A percentile compares a stretch with the other conserved stretches of the same genome.
phyloP scores from a whole-genome alignment of 2,797 vertebrate species.

The Pelochelys cantorii region DNA sequence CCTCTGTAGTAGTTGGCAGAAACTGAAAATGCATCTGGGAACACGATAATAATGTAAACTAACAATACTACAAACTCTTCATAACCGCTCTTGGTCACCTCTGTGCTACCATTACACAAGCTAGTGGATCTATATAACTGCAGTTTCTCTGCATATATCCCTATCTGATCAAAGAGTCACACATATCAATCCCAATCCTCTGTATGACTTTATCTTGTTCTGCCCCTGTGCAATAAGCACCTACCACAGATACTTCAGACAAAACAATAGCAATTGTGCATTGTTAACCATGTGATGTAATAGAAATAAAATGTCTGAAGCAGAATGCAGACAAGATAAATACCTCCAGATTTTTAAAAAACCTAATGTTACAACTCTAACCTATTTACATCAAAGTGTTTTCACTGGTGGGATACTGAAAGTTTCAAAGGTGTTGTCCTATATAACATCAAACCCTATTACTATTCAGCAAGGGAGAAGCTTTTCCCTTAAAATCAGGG shows the following conservation, averaged over 20 bases:
- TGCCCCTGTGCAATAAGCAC: constrained; percentile 31
- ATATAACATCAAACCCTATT: constrained; percentile 67
- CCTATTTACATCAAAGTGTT: constrained; percentile 60
- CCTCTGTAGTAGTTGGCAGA: neutral
- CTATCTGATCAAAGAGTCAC: neutral
- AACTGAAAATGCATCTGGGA: neutral
- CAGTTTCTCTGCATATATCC: neutral
- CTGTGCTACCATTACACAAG: neutral
- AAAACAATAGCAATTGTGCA: constrained; percentile 59
- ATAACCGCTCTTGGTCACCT: neutral
- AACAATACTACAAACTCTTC: neutral
- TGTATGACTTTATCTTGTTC: constrained; percentile 32
- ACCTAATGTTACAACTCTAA: constrained; percentile 46
- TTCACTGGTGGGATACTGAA: constrained; percentile 59
- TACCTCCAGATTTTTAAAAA: constrained; percentile 35
- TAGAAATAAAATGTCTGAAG: constrained; percentile 57
- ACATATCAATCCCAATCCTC: neutral
- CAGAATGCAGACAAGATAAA: constrained; percentile 56
- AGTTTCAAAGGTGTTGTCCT: constrained; percentile 71
- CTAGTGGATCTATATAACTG: neutral
- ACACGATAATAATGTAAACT: neutral
- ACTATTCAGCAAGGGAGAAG: constrained; percentile 64
- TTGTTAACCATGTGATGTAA: constrained; percentile 31
- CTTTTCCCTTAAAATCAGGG: constrained; percentile 63
- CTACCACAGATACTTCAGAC: constrained; percentile 22